These are phyloP conservation scores for Julus scandinavius DNA, from an alignment of 2,888 invertebrate species.

Conservation along the genomic window DNA sequence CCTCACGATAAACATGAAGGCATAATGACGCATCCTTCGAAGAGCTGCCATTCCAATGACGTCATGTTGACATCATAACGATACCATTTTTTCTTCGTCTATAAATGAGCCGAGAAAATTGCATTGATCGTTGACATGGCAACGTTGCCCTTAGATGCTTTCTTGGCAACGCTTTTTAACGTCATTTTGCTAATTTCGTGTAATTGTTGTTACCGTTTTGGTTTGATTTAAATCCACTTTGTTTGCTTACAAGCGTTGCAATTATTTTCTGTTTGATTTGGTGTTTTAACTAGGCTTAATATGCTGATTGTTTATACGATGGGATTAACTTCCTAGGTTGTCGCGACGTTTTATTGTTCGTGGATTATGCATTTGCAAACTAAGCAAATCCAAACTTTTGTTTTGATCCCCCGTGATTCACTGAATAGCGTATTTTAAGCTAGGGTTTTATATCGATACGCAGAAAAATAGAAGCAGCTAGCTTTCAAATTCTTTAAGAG, in stretches of 20 bases:
- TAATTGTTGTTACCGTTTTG: not conserved
- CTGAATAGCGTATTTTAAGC: not conserved
- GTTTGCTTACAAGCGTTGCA: not conserved
- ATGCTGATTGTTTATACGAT: not conserved
- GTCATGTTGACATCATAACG: not conserved
- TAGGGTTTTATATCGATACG: not conserved
- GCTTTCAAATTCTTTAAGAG: not conserved
- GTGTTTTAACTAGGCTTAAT: slow-evolving; percentile 7
- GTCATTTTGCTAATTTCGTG: not conserved
- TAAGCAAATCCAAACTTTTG: not conserved
- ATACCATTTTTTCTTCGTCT: not conserved
- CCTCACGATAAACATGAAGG: not conserved
- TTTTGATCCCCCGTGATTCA: not conserved
- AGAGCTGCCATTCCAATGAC: not conserved
- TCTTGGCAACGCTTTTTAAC: not conserved
- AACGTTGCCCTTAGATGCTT: not conserved
- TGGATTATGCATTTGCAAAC: not conserved
- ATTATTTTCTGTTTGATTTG: not conserved
- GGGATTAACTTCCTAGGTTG: not conserved
- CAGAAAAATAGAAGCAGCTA: not conserved
- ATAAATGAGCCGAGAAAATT: not conserved
- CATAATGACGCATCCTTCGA: not conserved
- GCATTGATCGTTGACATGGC: not conserved
- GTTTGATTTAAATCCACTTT: not conserved
- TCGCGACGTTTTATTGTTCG: not conserved